A percentile compares a stretch with the other conserved stretches of the same genome.
Conservation (phyloP, 1,140 invertebrate genomes). For the Cyclina sinensis region DNA sequence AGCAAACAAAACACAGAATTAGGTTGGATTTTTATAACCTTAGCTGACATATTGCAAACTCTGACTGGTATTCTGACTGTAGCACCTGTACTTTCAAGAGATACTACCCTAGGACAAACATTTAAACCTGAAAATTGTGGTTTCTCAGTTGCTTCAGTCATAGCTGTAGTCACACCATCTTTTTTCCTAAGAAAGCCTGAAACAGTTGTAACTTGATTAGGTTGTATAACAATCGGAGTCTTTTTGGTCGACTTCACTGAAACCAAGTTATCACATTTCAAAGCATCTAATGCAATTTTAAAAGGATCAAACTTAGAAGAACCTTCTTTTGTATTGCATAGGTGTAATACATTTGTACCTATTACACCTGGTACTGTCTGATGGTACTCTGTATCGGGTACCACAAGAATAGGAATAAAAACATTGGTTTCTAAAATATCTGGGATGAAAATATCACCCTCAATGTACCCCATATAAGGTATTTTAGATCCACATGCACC, state of each 20-base stretch:
- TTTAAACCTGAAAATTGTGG: neutral
- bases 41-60: constrained; percentile 16
- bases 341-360: constrained; percentile 23
- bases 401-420: constrained; percentile 25
- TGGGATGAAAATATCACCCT: neutral
- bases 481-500: neutral
- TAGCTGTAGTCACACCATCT: neutral
- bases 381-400: constrained; percentile 37
- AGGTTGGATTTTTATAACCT: neutral
- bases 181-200: neutral
- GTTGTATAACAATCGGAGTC: no score
- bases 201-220: neutral
- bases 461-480: constrained; percentile 24
- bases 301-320: neutral
- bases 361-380: constrained; percentile 11
- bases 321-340: neutral
- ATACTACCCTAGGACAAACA: constrained; percentile 29
- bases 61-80: constrained; percentile 7
- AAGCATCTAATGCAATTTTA: neutral
- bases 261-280: neutral
- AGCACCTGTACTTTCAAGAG: neutral
- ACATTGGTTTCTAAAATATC: neutral
- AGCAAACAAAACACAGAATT: constrained; percentile 9
- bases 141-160: constrained; percentile 24
- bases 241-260: constrained; percentile 4